Percentiles rank a stretch among this genome's conserved stretches.
Evolutionary conservation across 2,113 vertebrate species (phyloP).

Genomic region (Ahaetulla prasina): DNA sequence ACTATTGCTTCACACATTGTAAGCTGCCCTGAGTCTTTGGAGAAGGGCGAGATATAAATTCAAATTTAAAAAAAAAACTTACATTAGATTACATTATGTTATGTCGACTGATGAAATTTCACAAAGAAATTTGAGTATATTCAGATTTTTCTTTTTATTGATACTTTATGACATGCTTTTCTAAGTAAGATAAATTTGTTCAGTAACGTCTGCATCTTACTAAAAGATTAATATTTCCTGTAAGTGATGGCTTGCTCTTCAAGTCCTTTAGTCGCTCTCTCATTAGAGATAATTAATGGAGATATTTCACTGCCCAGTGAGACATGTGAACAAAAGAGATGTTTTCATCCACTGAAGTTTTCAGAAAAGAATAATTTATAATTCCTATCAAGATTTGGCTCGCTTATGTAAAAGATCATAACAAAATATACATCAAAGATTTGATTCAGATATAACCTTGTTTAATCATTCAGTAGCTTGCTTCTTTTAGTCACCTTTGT

Average conservation of each 20-base stretch:
- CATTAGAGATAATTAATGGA: slow-evolving; percentile 24
- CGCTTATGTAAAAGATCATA: slow-evolving; percentile 1
- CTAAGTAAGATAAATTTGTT: slow-evolving; percentile 11
- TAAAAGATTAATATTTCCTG: slow-evolving; percentile 17
- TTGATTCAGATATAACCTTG: slow-evolving; percentile 14
- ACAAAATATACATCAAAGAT: slow-evolving; percentile 12
- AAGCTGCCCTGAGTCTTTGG: too few relatives aligned
- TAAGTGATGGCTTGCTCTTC: neutral
- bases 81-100: neutral
- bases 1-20: too few relatives aligned
- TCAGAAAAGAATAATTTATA: slow-evolving; percentile 17
- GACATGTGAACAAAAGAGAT: slow-evolving; percentile 2
- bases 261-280: slow-evolving; percentile 4
- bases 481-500: neutral
- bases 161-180: neutral
- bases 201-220: neutral
- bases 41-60: too few relatives aligned
- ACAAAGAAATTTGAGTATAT: neutral
- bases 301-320: slow-evolving; percentile 14
- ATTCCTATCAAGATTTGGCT: slow-evolving; percentile 8
- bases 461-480: neutral
- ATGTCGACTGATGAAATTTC: neutral
- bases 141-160: neutral
- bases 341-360: slow-evolving; percentile 14
- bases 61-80: too few relatives aligned